phyloP scores from a whole-genome alignment of 1,140 invertebrate species.

The Ephestia elutella region DNA sequence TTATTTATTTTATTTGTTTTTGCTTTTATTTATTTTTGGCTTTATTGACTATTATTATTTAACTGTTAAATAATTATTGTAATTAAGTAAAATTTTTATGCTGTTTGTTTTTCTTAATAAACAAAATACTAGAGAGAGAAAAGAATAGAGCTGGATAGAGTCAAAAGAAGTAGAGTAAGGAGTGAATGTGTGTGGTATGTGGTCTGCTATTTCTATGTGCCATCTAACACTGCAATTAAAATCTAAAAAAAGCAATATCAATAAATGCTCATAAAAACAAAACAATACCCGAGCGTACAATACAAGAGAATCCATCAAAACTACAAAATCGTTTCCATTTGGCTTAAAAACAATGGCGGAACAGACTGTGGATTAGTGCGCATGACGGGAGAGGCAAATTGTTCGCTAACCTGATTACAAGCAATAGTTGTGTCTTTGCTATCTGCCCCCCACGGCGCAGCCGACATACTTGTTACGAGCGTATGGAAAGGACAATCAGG shows the following conservation, averaged over 20 bases:
- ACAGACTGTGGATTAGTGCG: constrained; percentile 24
- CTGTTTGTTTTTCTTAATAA: too few species aligned
- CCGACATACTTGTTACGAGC: background rate
- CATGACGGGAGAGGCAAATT: constrained; percentile 68
- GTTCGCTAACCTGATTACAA: constrained; percentile 71
- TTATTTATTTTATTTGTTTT: too few species aligned
- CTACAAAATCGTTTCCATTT: constrained; percentile 4
- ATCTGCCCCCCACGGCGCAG: constrained; percentile 26
- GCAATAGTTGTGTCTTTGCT: constrained; percentile 67
- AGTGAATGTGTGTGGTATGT: too few species aligned
- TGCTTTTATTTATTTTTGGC: too few species aligned
- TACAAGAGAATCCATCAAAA: constrained; percentile 5
- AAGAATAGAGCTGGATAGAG: too few species aligned
- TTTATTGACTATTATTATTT: too few species aligned
- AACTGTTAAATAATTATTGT: too few species aligned
- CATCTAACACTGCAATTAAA: too few species aligned
- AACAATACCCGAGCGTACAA: background rate
- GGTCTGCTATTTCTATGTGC: too few species aligned
- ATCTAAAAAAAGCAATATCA: background rate
- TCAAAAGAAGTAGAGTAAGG: too few species aligned
- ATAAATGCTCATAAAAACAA: background rate
- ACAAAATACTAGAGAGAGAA: too few species aligned
- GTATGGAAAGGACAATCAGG: constrained; percentile 11
- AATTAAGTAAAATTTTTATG: too few species aligned
- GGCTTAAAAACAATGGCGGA: constrained; percentile 12